phyloP scores from a whole-genome alignment of 2,113 vertebrate genomes.

The Nanorana parkeri region DNA sequence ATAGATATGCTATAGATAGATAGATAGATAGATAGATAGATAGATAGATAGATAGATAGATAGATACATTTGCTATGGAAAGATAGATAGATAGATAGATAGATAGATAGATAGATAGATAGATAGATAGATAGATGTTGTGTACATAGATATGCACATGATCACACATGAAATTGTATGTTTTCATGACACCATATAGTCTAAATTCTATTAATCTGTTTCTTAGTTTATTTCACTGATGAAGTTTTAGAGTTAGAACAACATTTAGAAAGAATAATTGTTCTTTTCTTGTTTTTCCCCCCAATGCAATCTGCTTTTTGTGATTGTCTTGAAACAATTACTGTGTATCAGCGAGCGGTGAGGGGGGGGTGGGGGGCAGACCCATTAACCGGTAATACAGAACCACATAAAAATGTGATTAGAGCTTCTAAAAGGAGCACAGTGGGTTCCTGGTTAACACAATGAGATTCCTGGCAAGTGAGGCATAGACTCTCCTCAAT shows the following conservation, averaged over 20 bases:
- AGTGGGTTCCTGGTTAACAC: conserved; percentile 80
- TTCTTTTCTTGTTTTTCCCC: conserved; percentile 50
- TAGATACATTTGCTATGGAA: not conserved
- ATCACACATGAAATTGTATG: no score
- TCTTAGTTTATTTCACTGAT: conserved; percentile 21
- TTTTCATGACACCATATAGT: not conserved
- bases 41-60: not conserved
- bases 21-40: conserved; percentile 13
- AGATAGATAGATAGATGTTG: not conserved
- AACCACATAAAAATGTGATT: conserved; percentile 79
- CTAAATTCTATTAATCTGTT: not conserved
- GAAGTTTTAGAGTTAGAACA: conserved; percentile 57
- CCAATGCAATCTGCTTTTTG: conserved; percentile 58
- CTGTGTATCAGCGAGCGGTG: conserved; percentile 59
- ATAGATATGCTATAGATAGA: conserved; percentile 13
- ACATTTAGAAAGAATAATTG: conserved; percentile 58
- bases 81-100: conserved; percentile 3
- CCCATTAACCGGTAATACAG: conserved; percentile 77
- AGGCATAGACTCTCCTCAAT: conserved; percentile 80
- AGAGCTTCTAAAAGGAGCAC: conserved; percentile 75
- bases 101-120: no score
- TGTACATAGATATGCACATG: no score
- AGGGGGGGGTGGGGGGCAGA: conserved; percentile 70
- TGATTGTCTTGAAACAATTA: conserved; percentile 59
- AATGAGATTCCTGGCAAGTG: conserved; percentile 80